phyloP scores from a whole-genome alignment of 1,140 invertebrate species.

The Drosophila saltans region DNA sequence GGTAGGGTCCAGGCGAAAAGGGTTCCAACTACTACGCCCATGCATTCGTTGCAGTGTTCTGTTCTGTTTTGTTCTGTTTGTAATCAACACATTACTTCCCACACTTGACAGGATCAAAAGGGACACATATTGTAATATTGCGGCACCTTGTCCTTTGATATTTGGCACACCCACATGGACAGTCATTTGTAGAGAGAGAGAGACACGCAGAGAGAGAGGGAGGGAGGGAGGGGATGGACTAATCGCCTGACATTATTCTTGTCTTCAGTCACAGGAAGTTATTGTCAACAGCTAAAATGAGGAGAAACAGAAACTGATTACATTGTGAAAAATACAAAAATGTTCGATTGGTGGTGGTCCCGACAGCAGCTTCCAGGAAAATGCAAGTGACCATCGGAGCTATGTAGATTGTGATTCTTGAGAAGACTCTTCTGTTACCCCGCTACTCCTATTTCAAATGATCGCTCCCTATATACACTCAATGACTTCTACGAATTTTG shows the following conservation, averaged over 20 bases:
- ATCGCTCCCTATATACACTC: conserved; percentile 30
- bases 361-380: conserved; percentile 39
- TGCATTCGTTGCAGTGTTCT: neutral
- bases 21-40: neutral
- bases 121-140: neutral
- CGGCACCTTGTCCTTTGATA: conserved; percentile 45
- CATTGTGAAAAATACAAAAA: conserved; percentile 22
- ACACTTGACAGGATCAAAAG: conserved; percentile 39
- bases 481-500: conserved; percentile 62
- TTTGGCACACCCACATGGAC: conserved; percentile 50
- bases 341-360: conserved; percentile 34
- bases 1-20: too few relatives aligned
- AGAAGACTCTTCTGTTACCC: conserved; percentile 22
- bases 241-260: conserved; percentile 12
- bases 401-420: conserved; percentile 23
- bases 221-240: neutral
- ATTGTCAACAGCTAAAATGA: conserved; percentile 40
- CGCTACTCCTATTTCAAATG: conserved; percentile 57
- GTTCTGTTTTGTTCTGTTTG: conserved; percentile 33
- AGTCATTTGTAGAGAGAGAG: neutral
- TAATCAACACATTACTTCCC: conserved; percentile 62
- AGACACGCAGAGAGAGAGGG: too few relatives aligned
- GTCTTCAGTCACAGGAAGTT: conserved; percentile 56
- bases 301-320: conserved; percentile 45
- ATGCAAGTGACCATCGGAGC: conserved; percentile 27